phyloP scores from a whole-genome alignment of 1,140 invertebrate genomes.

The Drosophila asahinai region DNA sequence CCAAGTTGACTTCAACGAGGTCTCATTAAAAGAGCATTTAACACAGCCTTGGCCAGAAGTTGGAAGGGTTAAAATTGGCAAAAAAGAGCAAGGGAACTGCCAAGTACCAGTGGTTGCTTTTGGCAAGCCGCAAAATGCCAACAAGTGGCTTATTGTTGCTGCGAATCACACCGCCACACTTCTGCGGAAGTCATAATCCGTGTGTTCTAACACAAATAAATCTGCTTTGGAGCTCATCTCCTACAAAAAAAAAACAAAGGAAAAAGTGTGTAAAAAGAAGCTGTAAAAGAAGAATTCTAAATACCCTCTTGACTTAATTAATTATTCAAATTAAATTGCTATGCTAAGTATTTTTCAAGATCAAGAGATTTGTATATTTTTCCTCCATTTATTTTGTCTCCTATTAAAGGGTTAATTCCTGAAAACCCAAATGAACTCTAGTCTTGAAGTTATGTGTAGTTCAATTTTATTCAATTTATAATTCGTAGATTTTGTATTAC shows the following conservation, averaged over 20 bases:
- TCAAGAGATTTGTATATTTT: not conserved
- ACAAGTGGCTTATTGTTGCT: constrained; percentile 56
- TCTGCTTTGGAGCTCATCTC: constrained; percentile 55
- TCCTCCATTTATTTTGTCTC: not conserved
- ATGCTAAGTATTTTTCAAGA: too few relatives aligned
- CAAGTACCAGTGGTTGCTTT: constrained; percentile 28
- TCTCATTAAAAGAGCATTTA: constrained; percentile 64
- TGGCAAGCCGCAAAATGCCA: constrained; percentile 55
- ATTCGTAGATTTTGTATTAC: not conserved
- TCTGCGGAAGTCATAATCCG: constrained; percentile 57
- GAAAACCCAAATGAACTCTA: too few relatives aligned
- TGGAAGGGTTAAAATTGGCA: not conserved
- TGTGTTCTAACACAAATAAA: constrained; percentile 66
- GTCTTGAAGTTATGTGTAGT: too few relatives aligned
- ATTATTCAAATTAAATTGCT: not conserved
- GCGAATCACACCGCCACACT: constrained; percentile 16
- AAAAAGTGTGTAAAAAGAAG: not conserved
- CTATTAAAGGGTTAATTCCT: too few relatives aligned
- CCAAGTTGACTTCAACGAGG: constrained; percentile 51
- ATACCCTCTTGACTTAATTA: not conserved
- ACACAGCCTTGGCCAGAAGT: not conserved
- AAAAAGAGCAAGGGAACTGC: too few relatives aligned
- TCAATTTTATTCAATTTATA: too few relatives aligned
- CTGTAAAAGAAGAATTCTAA: not conserved
- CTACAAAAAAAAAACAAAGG: constrained; percentile 11